Conservation (phyloP, 2,888 invertebrate genomes). For the Cactoblastis cactorum region DNA sequence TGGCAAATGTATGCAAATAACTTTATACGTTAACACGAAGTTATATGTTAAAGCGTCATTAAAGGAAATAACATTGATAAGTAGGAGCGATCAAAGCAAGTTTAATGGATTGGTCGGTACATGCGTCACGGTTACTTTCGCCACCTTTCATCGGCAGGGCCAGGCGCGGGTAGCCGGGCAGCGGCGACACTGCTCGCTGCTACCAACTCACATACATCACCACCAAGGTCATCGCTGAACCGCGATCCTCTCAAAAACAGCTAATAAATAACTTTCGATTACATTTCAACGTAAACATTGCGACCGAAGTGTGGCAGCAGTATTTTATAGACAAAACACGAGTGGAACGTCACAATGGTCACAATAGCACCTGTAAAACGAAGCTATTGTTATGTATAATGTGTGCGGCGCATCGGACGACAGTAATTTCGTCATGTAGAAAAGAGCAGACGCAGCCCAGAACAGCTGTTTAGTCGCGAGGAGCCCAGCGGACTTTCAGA, state of each 20-base stretch:
- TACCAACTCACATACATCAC: conserved; percentile 45
- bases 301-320: conserved; percentile 24
- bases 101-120: conserved; percentile 37
- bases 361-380: conserved; percentile 36
- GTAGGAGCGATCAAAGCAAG: conserved; percentile 34
- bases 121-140: conserved; percentile 66
- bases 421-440: conserved; percentile 41
- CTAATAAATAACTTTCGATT: conserved; percentile 41
- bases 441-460: conserved; percentile 30
- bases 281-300: conserved; percentile 31
- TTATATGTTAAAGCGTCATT: background rate
- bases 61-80: conserved; percentile 18
- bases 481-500: conserved; percentile 21
- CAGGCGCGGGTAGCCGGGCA: conserved; percentile 39
- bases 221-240: conserved; percentile 42
- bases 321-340: conserved; percentile 35
- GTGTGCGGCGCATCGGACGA: conserved; percentile 36
- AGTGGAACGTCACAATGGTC: conserved; percentile 32
- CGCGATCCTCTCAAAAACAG: conserved; percentile 28
- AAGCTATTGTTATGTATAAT: conserved; percentile 44
- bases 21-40: background rate
- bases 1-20: background rate
- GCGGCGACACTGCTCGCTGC: conserved; percentile 35
- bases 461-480: conserved; percentile 59
- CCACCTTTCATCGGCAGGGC: conserved; percentile 68